A percentile compares a stretch with the other conserved stretches of the same genome.
These are phyloP conservation scores for Acholoe squamosa DNA, from an alignment of 2,888 invertebrate species.

Conservation along the genomic window DNA sequence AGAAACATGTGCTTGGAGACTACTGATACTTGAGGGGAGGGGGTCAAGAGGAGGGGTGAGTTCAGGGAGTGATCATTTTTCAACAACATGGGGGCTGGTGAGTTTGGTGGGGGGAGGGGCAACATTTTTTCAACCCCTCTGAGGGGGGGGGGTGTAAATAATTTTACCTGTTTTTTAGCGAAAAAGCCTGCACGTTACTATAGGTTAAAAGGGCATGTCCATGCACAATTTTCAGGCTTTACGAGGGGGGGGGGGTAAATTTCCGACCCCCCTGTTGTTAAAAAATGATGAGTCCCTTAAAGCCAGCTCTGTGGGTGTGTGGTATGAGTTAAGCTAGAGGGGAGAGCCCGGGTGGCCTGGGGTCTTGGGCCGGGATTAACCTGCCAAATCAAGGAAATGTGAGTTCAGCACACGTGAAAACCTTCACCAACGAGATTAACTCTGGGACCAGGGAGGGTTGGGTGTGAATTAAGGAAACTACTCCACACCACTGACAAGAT, in stretches of 20 bases:
- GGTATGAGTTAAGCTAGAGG: background rate
- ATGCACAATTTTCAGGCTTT: too few species aligned
- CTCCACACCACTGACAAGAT: too few species aligned
- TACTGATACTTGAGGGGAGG: background rate
- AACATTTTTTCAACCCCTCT: too few species aligned
- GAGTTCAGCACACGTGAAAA: background rate
- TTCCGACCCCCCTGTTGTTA: too few species aligned
- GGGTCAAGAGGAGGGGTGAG: background rate
- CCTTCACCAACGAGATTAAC: slow-evolving; percentile 25
- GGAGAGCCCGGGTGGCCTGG: background rate
- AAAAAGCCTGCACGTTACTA: too few species aligned
- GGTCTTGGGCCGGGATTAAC: slow-evolving; percentile 9
- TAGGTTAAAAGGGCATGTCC: too few species aligned
- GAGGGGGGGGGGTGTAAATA: too few species aligned
- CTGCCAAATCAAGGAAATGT: slow-evolving; percentile 52
- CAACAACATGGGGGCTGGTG: background rate
- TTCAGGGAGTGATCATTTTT: too few species aligned
- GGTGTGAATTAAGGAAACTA: too few species aligned
- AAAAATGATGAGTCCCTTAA: too few species aligned
- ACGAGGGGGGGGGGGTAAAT: too few species aligned
- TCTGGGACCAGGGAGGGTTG: background rate
- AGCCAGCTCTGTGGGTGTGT: background rate
- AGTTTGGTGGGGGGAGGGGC: background rate
- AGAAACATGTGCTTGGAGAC: background rate
- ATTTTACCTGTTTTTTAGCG: too few species aligned